phyloP scores from a whole-genome alignment of 2,888 invertebrate genomes.

The Acrobeloides nanus region DNA sequence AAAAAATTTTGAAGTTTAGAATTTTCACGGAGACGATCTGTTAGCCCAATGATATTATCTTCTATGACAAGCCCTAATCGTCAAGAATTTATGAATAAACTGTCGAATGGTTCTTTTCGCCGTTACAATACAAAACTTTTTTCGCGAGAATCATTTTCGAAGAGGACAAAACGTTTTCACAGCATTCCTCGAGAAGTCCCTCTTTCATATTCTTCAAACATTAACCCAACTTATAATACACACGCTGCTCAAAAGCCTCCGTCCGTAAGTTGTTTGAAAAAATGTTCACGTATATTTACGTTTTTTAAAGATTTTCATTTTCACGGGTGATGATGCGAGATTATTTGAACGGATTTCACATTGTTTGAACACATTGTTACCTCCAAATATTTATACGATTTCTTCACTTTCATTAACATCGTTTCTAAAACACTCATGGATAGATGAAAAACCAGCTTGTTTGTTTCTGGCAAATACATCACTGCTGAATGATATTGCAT shows the following conservation, averaged over 20 bases:
- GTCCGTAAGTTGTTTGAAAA: conserved; percentile 18
- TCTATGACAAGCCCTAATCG: too few species aligned
- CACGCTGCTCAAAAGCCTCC: conserved; percentile 29
- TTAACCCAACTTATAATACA: too few species aligned
- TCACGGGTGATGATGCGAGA: conserved; percentile 33
- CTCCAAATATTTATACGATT: conserved; percentile 39
- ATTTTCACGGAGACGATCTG: too few species aligned
- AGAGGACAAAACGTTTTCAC: neutral
- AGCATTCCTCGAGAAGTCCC: neutral
- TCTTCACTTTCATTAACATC: conserved; percentile 38
- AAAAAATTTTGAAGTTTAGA: too few species aligned
- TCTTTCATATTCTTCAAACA: conserved; percentile 1
- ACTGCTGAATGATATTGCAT: conserved; percentile 38
- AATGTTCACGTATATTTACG: conserved; percentile 1
- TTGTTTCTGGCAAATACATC: conserved; percentile 46
- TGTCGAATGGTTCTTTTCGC: neutral
- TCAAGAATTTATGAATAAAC: neutral
- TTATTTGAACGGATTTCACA: conserved; percentile 32
- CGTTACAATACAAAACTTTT: neutral
- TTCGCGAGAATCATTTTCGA: neutral
- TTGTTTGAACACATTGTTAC: conserved; percentile 29
- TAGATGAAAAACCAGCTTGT: conserved; percentile 37
- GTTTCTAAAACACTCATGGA: conserved; percentile 40
- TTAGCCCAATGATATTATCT: too few species aligned
- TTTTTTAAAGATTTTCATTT: conserved; percentile 37